Base-by-base conservation (phyloP, 1,140 invertebrate species). In the Medauroidea extradentata region DNA sequence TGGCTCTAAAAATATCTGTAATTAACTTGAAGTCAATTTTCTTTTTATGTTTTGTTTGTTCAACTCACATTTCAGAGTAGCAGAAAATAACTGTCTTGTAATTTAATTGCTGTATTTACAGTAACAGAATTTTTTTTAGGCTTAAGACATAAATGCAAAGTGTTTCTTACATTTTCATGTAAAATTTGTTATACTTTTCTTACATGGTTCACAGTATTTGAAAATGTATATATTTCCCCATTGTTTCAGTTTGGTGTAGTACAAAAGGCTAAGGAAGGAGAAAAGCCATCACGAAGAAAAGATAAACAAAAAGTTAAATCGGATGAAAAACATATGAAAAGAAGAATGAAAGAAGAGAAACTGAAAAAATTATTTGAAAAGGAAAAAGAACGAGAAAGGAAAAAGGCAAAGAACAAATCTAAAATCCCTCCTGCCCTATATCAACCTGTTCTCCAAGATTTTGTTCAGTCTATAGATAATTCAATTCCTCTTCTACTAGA, bases 401-500 rank as follows among this genome's bases (percentile, higher is more conserved):
- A 90, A 73, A 86, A 89, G 65, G 85, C 83, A 66, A 82, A 87
- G 24, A 80, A 77, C 77, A 71, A 75, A 63, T 61, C 66, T 53
- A 68, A 75, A 82, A 67, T 76, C 79, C 65, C 82, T 57, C 43
- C 55, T 50, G 43, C 42, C 13, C 78, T 74, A 53, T 75, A 62
- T 11, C 64, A 69, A 65, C 54, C 67, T 53, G 78, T 70, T 67
- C 69, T 83, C 25, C 83, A 85, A 64, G 84, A 86, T 60, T 86
- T 86, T 67, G 81, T 81, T 16, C 86, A 94, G 74, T 87, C 87
- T 14, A 89, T 92, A 52, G 85, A 85, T 16, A 90, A 91, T 73
- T 84, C 87, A 52, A 85, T 96, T 68, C 94, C 94, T 21, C 76
- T 94, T 53, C 95, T 98, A 73, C 82, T 98, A 23, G 93, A 96